These are phyloP conservation scores for Hydrotaea cyrtoneurina DNA, from an alignment of 2,888 invertebrate genomes.

Conservation along the genomic window DNA sequence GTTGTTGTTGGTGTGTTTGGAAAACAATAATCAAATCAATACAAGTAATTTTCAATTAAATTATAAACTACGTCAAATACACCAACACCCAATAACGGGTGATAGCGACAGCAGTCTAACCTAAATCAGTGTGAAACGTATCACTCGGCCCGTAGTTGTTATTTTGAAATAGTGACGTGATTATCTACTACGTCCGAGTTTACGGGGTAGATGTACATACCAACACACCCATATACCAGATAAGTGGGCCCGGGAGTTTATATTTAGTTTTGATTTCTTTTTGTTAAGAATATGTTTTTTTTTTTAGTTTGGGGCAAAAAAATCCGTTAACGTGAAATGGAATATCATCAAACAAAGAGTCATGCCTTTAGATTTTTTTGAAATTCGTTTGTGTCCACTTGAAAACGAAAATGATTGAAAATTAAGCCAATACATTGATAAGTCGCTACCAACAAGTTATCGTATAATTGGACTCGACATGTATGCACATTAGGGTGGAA, in stretches of 20 bases:
- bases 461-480: too few relatives aligned
- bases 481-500: too few relatives aligned
- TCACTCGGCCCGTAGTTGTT: neutral
- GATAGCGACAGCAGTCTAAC: constrained; percentile 4
- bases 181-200: constrained; percentile 21
- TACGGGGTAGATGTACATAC: neutral
- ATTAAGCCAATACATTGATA: constrained; percentile 33
- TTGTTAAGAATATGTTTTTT: constrained; percentile 1
- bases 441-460: neutral
- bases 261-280: constrained; percentile 14
- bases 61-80: constrained; percentile 25
- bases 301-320: neutral
- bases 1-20: neutral
- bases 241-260: neutral
- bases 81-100: neutral
- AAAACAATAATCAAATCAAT: constrained; percentile 28
- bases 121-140: constrained; percentile 4
- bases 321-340: neutral
- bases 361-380: constrained; percentile 22
- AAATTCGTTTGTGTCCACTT: neutral
- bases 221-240: neutral
- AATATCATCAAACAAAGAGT: neutral
- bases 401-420: constrained; percentile 1
- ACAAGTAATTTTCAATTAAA: constrained; percentile 45
- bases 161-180: constrained; percentile 41